These are phyloP conservation scores for Hermetia illucens DNA, from an alignment of 1,140 invertebrate genomes.

Conservation along the genomic window DNA sequence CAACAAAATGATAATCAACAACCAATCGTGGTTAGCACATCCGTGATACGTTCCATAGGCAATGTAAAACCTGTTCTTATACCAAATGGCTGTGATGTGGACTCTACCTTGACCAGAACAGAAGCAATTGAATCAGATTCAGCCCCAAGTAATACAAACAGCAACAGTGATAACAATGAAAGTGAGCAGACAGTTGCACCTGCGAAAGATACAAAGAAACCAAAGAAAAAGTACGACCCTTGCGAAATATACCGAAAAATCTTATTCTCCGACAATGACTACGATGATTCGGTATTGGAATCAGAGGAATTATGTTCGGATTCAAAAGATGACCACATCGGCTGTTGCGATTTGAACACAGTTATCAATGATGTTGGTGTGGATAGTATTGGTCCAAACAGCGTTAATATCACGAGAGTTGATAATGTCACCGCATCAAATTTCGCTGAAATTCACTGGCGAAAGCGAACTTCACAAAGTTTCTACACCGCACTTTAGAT, in stretches of 20 bases:
- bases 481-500: too few relatives aligned
- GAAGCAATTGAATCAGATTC: neutral
- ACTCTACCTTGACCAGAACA: too few relatives aligned
- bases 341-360: too few relatives aligned
- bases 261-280: slow-evolving; percentile 20
- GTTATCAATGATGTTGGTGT: slow-evolving; percentile 8
- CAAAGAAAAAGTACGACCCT: slow-evolving; percentile 12
- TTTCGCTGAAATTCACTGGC: slow-evolving; percentile 20
- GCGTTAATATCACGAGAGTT: slow-evolving; percentile 1
- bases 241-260: slow-evolving; percentile 23
- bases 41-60: slow-evolving; percentile 22
- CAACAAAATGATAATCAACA: too few relatives aligned
- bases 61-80: slow-evolving; percentile 19
- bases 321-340: too few relatives aligned
- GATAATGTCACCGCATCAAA: slow-evolving; percentile 9
- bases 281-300: slow-evolving; percentile 9
- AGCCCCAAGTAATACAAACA: slow-evolving; percentile 1
- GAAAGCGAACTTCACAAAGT: too few relatives aligned
- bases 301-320: too few relatives aligned
- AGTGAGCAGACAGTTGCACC: neutral
- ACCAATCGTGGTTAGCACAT: too few relatives aligned
- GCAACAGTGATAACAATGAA: neutral
- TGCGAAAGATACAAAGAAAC: neutral
- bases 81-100: too few relatives aligned
- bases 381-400: neutral